These are phyloP conservation scores for Clanis bilineata DNA, from an alignment of 2,888 invertebrate species.

Conservation along the genomic window DNA sequence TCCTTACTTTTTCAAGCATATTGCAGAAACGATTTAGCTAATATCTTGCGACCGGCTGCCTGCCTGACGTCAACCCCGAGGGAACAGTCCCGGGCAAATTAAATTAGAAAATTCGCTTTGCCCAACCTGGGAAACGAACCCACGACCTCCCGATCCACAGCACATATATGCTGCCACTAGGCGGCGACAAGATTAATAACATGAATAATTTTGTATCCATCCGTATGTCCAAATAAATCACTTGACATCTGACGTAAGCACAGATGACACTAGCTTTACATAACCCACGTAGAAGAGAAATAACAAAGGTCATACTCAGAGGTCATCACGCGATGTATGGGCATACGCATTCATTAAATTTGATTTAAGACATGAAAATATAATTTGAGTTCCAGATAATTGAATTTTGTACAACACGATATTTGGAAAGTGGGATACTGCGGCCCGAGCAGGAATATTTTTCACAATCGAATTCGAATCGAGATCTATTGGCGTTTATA, in stretches of 20 bases:
- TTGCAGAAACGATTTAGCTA: too few species aligned
- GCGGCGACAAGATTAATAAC: not conserved
- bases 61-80: too few species aligned
- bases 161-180: too few species aligned
- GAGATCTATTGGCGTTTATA: too few species aligned
- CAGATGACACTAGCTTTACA: not conserved
- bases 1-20: too few species aligned
- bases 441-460: too few species aligned
- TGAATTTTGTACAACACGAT: not conserved
- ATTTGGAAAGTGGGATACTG: not conserved
- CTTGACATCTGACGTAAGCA: constrained; percentile 2
- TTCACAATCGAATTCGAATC: too few species aligned
- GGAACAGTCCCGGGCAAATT: too few species aligned
- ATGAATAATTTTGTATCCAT: not conserved
- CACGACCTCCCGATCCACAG: not conserved
- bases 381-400: not conserved
- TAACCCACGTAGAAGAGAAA: not conserved
- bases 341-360: not conserved
- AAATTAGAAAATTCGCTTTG: too few species aligned
- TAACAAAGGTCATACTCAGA: not conserved
- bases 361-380: not conserved
- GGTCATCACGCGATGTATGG: constrained; percentile 1
- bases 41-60: too few species aligned
- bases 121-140: too few species aligned
- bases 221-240: not conserved